A percentile compares a stretch with the other conserved stretches of the same genome.
These are phyloP conservation scores for Euplexia lucipara DNA, from an alignment of 2,888 invertebrate genomes.

Conservation along the genomic window DNA sequence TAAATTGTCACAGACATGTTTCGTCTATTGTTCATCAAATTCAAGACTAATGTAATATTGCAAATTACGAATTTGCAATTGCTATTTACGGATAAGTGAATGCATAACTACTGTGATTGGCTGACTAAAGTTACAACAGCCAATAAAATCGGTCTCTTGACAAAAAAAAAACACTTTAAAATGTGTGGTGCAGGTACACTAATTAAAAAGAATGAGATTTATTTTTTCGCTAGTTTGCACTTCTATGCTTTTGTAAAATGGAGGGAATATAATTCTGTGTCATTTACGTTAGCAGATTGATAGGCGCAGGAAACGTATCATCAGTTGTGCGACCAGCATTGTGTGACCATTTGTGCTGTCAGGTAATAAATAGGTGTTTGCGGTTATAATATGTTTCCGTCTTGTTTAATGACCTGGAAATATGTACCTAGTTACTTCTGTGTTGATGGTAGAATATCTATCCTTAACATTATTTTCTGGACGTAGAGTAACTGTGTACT, in stretches of 20 bases:
- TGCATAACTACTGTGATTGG: neutral
- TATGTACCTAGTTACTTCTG: neutral
- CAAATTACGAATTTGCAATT: conserved; percentile 24
- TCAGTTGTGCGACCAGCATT: neutral
- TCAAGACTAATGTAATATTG: neutral
- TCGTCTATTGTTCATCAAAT: neutral
- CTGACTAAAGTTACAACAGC: neutral
- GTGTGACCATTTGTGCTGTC: neutral
- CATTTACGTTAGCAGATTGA: conserved; percentile 8
- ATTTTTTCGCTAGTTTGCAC: neutral
- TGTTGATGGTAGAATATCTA: conserved; percentile 17
- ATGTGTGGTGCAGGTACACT: too few relatives aligned
- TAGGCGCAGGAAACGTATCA: neutral
- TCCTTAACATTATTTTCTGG: conserved; percentile 4
- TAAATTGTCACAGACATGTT: neutral
- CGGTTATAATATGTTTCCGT: neutral
- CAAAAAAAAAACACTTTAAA: too few relatives aligned
- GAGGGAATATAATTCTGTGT: conserved; percentile 3
- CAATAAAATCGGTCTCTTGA: neutral
- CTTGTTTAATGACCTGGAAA: neutral
- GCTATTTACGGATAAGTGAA: neutral
- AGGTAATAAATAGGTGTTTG: conserved; percentile 3
- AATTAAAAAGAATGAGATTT: neutral
- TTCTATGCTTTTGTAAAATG: neutral
- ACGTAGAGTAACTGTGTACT: conserved; percentile 1